Percentiles rank a stretch among this genome's conserved stretches.
Conservation (phyloP, 92 coral and sea anemone genomes). For the Porites evermanni region DNA sequence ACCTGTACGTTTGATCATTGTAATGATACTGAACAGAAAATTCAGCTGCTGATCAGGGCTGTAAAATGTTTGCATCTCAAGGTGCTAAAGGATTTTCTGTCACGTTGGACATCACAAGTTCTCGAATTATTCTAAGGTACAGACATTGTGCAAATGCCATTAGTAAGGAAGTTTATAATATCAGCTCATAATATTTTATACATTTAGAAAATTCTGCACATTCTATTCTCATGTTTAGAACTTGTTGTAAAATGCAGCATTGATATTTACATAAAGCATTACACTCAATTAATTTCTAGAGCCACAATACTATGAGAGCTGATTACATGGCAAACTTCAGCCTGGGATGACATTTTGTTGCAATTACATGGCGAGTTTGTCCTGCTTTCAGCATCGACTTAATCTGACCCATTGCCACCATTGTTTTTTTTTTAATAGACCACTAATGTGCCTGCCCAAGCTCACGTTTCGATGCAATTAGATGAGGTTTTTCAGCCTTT, state of each 20-base stretch:
- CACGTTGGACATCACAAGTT: constrained; percentile 8
- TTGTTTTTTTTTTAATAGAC: constrained; percentile 12
- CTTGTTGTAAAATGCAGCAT: constrained; percentile 19
- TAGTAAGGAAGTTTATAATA: constrained; percentile 18
- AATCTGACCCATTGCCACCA: constrained; percentile 5
- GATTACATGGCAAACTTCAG: constrained; percentile 16
- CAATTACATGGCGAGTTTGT: constrained; percentile 17
- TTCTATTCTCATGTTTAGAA: constrained; percentile 22
- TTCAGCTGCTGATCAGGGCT: constrained; percentile 15
- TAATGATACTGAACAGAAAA: constrained; percentile 15
- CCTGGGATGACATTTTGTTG: constrained; percentile 15
- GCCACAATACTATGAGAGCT: constrained; percentile 24
- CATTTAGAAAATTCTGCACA: constrained; percentile 13
- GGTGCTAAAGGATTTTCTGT: constrained; percentile 18
- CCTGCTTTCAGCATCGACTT: constrained; percentile 17
- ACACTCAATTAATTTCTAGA: constrained; percentile 21
- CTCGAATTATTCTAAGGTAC: constrained; percentile 18
- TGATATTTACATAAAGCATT: constrained; percentile 4
- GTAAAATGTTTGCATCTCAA: constrained; percentile 10
- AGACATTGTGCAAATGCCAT: constrained; percentile 18
- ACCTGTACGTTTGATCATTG: constrained; percentile 9
- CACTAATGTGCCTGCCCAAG: constrained; percentile 6
- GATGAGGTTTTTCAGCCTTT: constrained; percentile 7
- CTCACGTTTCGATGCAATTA: constrained; percentile 1
- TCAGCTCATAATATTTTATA: constrained; percentile 4